Percentiles rank a stretch among this genome's conserved stretches.
Conservation (phyloP, 1,140 invertebrate species). For the Phymorhynchus buccinoides region DNA sequence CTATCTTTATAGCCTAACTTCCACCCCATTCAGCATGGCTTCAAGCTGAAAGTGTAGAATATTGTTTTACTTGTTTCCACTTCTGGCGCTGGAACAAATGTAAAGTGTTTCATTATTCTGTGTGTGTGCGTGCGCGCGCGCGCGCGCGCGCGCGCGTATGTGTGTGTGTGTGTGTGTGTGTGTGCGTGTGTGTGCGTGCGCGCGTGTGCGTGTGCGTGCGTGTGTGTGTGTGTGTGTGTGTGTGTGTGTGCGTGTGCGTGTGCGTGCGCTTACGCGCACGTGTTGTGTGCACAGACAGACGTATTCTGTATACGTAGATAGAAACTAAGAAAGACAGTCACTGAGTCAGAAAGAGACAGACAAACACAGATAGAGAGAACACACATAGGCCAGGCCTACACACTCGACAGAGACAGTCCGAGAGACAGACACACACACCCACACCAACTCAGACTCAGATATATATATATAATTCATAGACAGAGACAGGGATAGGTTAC, state of each 20-base stretch:
- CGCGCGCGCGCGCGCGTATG: not conserved
- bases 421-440: not conserved
- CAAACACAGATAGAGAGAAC: not conserved
- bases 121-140: not conserved
- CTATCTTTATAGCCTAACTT: too few relatives aligned
- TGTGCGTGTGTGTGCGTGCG: not conserved
- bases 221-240: not conserved
- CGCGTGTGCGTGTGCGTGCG: not conserved
- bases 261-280: not conserved
- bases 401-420: not conserved
- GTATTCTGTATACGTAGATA: not conserved
- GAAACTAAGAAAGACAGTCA: too few relatives aligned
- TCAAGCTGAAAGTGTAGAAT: too few relatives aligned
- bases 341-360: not conserved
- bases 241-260: not conserved
- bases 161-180: slow-evolving; percentile 14
- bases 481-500: too few relatives aligned
- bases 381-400: not conserved
- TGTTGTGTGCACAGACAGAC: not conserved
- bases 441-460: not conserved
- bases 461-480: not conserved
- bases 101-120: not conserved
- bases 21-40: too few relatives aligned
- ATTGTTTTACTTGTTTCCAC: too few relatives aligned
- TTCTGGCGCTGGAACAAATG: too few relatives aligned